Base-by-base conservation (phyloP, 2,797 vertebrate genomes). In the Oryzias dopingdopingensis region DNA sequence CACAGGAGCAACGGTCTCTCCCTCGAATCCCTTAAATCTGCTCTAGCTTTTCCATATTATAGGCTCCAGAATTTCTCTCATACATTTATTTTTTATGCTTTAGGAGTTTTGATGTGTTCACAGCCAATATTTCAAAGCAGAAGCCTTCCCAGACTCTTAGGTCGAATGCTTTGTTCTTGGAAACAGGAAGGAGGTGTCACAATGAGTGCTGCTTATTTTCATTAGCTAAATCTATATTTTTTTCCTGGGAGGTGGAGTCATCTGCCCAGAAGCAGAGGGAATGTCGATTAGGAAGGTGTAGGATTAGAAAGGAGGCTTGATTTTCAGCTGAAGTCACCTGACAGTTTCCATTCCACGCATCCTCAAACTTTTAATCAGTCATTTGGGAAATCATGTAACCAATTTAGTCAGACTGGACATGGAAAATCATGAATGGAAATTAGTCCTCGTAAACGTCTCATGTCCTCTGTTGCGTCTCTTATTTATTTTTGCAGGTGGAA, bases 211-310 rank as follows among this genome's bases (percentile, higher is more conserved):
- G 32, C 32, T 12, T 4, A 10, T 12, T 37, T 37, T 37, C 32
- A 37, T 37, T 37, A 37, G 32, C 32, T 37, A 10, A 37, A 12
- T 26, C 6, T 26, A 26, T 5, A 26, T 7, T 1, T 26, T 26
- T 22, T 22, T 26, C 6, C 32, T 37, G 32, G 18, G 12, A 5
- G 20, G 45, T 2, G 45, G 45, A 20, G 6, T 2, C 16, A 13
- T 44, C 42, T n/a, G 14, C 42, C n/a, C 16, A n/a, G 42, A 2
- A 14, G 62, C 72, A 55, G 55, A 24, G 41, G 68, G 69, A 71
- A 76, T 70, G 77, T 75, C 88, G 84, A 90, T 89, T 83, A 81
- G 72, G 72, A 78, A 83, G 81, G 81, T 80, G 75, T 72, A 40
- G 67, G 82, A 84, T 77, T 65, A 72, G 71, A 65, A 61, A 12